phyloP scores from a whole-genome alignment of 2,888 invertebrate species.

The Beris chalybata region DNA sequence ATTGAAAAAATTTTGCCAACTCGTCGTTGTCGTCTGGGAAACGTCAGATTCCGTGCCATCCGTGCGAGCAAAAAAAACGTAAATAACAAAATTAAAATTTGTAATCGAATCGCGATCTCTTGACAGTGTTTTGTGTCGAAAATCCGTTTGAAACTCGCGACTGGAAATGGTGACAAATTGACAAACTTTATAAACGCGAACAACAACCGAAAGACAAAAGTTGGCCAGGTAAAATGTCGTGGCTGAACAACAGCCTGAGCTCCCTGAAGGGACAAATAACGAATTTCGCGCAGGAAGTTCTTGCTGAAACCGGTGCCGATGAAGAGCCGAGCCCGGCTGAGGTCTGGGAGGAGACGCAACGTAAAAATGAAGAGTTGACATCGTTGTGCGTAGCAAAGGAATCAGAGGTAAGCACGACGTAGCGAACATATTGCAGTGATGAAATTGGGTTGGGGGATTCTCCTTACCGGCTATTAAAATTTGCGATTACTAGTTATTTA shows the following conservation, averaged over 20 bases:
- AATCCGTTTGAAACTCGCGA: background rate
- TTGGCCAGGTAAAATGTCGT: constrained; percentile 60
- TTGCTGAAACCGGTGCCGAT: constrained; percentile 73
- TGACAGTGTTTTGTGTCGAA: background rate
- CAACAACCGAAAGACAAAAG: background rate
- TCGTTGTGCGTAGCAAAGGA: constrained; percentile 63
- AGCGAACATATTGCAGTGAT: too few relatives aligned
- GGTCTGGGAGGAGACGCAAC: constrained; percentile 49
- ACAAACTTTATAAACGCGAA: background rate
- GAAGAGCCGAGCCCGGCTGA: constrained; percentile 46
- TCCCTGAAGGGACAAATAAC: constrained; percentile 85
- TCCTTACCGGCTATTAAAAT: too few relatives aligned
- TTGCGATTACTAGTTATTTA: too few relatives aligned
- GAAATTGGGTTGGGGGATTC: too few relatives aligned
- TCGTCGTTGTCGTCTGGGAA: constrained; percentile 24
- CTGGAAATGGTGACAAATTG: constrained; percentile 20
- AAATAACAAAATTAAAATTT: constrained; percentile 29
- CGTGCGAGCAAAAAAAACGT: constrained; percentile 16
- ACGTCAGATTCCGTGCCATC: constrained; percentile 19
- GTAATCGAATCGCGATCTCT: background rate
- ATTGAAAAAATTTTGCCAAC: constrained; percentile 34
- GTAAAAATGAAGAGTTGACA: constrained; percentile 59
- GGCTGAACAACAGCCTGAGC: constrained; percentile 62
- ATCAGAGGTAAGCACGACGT: constrained; percentile 59
- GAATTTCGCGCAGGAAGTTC: constrained; percentile 85